Conservation (phyloP, 2,888 invertebrate species). For the Busseola fusca region DNA sequence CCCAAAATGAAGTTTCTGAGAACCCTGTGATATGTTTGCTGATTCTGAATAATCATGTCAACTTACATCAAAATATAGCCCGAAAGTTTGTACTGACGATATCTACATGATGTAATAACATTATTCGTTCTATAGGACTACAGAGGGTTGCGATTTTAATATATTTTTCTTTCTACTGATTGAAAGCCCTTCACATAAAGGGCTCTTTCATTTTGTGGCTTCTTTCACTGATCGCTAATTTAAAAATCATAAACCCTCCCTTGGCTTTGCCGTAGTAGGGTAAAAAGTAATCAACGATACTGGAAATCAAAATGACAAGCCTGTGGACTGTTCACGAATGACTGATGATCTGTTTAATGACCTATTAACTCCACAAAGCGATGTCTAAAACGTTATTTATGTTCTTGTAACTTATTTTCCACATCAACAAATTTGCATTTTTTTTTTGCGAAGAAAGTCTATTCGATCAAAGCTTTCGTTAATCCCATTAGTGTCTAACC, state of each 20-base stretch:
- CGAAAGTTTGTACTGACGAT: neutral
- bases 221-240: conserved; percentile 1
- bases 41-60: neutral
- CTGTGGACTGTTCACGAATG: neutral
- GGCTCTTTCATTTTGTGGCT: neutral
- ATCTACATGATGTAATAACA: neutral
- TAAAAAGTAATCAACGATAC: neutral
- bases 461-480: neutral
- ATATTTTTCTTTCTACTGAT: neutral
- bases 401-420: neutral
- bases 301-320: conserved; percentile 10
- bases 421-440: conserved; percentile 7
- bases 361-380: neutral
- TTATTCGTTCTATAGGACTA: neutral
- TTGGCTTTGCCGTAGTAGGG: neutral
- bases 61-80: neutral
- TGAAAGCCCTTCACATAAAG: neutral
- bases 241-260: neutral
- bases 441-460: neutral
- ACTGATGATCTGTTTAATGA: conserved; percentile 8
- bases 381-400: neutral
- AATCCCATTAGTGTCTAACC: neutral
- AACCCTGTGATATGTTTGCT: neutral
- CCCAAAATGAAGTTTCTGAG: neutral
- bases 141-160: neutral